Base-by-base conservation (phyloP, 2,797 vertebrate species). In the Graptemys geographica region DNA sequence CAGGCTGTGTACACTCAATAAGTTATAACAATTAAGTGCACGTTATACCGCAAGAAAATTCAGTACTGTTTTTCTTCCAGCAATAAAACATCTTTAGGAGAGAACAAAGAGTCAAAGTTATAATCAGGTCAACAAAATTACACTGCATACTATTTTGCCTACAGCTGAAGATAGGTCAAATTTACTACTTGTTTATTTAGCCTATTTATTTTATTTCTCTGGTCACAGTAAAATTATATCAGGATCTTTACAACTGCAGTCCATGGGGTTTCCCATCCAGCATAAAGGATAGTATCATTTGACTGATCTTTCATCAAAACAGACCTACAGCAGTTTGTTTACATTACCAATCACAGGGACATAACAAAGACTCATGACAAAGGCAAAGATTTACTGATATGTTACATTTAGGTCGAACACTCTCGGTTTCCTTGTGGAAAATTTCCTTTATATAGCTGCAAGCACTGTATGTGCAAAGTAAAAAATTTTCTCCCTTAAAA, bases 251-350 rank as follows among this genome's bases (percentile, higher is more conserved):
- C 96, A 96, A 94, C 88, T 94, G 93, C 97, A 98, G 97, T 98
- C 98, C 97, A 97, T 93, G 96, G 97, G 87, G 83, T 96, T 98
- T 98, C 95, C 92, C 81, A 94, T 97, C 91, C 88, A 96, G 96
- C 95, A 83, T 93, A 88, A 95, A 96, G 84, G 90, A 95, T 88
- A 96, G 97, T 97, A 97, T 95, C 96, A 97, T 98, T 97, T 96
- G 97, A 97, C 97, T 98, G 98, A 96, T 98, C 98, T 98, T 97
- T 95, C 94, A 97, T 98, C 97, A 98, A 97, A 98, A 97, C 95
- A 98, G 99, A 99, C 99, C 99, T 99, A 99, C 99, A 99, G 98
- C 99, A 98, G 97, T 98, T 96, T 99, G 99, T 99, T 99, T 99
- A 98, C 98, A 91, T 98, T 98, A 97, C 98, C 95, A 96, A 97